Conservation (phyloP, 2,797 vertebrate genomes). For the Neosilurus hyrtlii region DNA sequence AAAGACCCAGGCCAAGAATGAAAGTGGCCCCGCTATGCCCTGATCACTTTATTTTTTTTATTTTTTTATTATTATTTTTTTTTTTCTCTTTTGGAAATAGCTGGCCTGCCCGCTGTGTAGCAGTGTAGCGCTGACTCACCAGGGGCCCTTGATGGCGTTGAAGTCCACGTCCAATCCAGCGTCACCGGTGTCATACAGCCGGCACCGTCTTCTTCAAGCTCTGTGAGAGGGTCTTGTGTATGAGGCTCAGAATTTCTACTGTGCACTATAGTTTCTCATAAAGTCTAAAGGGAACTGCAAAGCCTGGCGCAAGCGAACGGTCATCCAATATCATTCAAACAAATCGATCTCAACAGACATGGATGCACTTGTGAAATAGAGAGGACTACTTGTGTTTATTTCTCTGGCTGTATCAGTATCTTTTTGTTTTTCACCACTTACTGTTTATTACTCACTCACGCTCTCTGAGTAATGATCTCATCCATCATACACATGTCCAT, state of each 20-base stretch:
- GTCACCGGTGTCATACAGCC: slow-evolving; percentile 81
- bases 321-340: slow-evolving; percentile 74
- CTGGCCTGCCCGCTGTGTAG: slow-evolving; percentile 66
- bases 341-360: slow-evolving; percentile 70
- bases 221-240: slow-evolving; percentile 60
- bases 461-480: slow-evolving; percentile 72
- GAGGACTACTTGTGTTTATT: slow-evolving; percentile 70
- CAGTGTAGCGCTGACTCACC: slow-evolving; percentile 77
- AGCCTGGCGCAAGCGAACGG: slow-evolving; percentile 71
- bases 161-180: slow-evolving; percentile 69
- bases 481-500: slow-evolving; percentile 77
- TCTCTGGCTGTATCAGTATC: slow-evolving; percentile 38
- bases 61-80: slow-evolving; percentile 40
- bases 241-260: slow-evolving; percentile 83
- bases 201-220: slow-evolving; percentile 75
- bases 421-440: slow-evolving; percentile 48
- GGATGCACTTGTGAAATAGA: slow-evolving; percentile 74
- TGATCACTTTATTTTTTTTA: slow-evolving; percentile 62
- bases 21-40: slow-evolving; percentile 59
- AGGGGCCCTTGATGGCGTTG: slow-evolving; percentile 69
- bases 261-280: slow-evolving; percentile 97
- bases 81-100: slow-evolving; percentile 24
- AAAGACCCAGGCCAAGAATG: slow-evolving; percentile 95
- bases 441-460: slow-evolving; percentile 38
- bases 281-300: slow-evolving; percentile 96